Percentiles rank a stretch among this genome's conserved stretches.
These are phyloP conservation scores for Sorex fumeus DNA, from an alignment of 2,113 vertebrate species.

Conservation along the genomic window DNA sequence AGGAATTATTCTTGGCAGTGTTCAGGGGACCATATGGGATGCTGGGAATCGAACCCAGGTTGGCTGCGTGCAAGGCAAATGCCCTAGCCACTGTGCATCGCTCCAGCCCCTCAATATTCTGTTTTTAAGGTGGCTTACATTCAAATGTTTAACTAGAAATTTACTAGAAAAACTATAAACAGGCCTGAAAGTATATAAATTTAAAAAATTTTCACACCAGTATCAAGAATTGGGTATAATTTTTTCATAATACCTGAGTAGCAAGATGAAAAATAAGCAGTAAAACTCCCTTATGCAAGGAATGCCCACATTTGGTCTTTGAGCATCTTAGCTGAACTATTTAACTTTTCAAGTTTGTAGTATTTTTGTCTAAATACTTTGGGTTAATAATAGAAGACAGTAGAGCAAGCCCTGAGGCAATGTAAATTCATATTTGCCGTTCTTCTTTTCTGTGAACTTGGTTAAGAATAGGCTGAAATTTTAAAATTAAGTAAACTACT, in stretches of 20 bases:
- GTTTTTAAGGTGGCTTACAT: neutral
- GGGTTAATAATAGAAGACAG: neutral
- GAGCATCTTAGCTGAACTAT: neutral
- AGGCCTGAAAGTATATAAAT: neutral
- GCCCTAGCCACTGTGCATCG: no score
- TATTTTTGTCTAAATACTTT: conserved; percentile 14
- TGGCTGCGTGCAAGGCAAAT: no score
- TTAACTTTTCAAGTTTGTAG: neutral
- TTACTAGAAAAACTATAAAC: neutral
- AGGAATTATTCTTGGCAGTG: no score
- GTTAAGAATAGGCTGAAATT: conserved; percentile 22
- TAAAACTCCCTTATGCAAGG: neutral
- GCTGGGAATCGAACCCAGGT: no score
- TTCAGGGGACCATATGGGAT: no score
- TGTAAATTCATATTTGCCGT: neutral
- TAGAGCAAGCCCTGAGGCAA: neutral
- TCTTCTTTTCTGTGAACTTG: neutral
- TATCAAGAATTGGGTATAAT: neutral
- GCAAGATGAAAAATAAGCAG: neutral
- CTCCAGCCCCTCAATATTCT: no score
- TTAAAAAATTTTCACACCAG: neutral
- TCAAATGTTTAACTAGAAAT: neutral
- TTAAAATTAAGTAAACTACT: conserved; percentile 6
- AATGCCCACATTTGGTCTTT: neutral
- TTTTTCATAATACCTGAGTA: neutral